These are phyloP conservation scores for Enteromius unitaeniatus DNA, from an alignment of 2,797 vertebrate species.

Conservation along the genomic window DNA sequence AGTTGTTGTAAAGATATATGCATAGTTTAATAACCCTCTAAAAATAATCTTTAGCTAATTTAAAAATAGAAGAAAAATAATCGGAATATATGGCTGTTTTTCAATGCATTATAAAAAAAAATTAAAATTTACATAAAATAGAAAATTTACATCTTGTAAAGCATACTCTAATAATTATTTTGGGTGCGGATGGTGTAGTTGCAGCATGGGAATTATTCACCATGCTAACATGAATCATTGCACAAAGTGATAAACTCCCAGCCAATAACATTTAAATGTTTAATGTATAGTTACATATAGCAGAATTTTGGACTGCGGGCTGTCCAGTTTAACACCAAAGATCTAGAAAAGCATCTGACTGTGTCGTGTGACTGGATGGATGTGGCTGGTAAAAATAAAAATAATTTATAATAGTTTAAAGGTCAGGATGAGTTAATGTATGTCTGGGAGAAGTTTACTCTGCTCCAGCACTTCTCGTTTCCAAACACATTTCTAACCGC, in stretches of 20 bases:
- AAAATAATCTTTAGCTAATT: not conserved
- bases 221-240: not conserved
- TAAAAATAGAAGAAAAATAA: not conserved
- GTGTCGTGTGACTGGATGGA: not conserved
- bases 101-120: not conserved
- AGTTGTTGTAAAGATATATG: not conserved
- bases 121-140: no score
- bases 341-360: not conserved
- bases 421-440: constrained; percentile 1
- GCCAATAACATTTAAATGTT: not conserved
- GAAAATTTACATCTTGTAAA: no score
- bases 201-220: no score
- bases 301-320: not conserved
- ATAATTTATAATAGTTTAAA: not conserved
- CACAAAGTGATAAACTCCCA: not conserved
- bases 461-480: not conserved
- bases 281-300: not conserved
- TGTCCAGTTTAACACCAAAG: not conserved
- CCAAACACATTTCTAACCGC: not conserved
- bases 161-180: not conserved
- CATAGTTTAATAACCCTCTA: not conserved
- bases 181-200: no score
- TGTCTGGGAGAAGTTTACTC: not conserved
- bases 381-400: not conserved
- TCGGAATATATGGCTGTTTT: not conserved